These are phyloP conservation scores for Triops longicaudatus DNA, from an alignment of 1,140 invertebrate genomes.

Conservation along the genomic window DNA sequence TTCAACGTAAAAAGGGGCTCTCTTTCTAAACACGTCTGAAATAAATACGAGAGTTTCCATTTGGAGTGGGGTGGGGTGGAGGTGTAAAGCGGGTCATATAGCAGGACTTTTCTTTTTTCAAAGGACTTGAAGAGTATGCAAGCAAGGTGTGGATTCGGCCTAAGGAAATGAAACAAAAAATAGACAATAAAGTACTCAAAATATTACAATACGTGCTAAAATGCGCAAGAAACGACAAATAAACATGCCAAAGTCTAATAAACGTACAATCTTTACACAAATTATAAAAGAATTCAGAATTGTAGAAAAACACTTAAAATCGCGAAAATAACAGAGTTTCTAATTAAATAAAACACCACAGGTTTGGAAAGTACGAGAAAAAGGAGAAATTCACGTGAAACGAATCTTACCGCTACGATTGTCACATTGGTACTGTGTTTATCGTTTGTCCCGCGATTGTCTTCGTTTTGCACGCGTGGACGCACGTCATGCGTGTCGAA, in stretches of 20 bases:
- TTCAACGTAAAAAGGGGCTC: neutral
- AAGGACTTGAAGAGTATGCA: constrained; percentile 29
- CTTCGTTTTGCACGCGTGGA: constrained; percentile 37
- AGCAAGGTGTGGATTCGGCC: constrained; percentile 30
- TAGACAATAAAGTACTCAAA: constrained; percentile 10
- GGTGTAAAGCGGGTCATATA: neutral
- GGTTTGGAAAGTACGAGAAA: neutral
- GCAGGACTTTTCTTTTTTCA: constrained; percentile 21
- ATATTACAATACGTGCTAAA: neutral
- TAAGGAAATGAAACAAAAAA: constrained; percentile 25
- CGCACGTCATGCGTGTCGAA: constrained; percentile 38
- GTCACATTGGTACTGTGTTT: constrained; percentile 35
- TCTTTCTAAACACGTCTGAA: neutral
- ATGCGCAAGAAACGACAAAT: too few species aligned
- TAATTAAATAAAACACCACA: too few species aligned
- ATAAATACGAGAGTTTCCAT: neutral
- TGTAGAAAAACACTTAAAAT: too few species aligned
- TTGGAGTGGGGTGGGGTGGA: too few species aligned
- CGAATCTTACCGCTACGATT: constrained; percentile 19
- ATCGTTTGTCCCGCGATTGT: constrained; percentile 39
- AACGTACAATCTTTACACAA: too few species aligned
- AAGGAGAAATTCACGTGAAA: neutral
- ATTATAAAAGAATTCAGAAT: too few species aligned
- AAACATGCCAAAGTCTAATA: too few species aligned
- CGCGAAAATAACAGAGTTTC: too few species aligned